Evolutionary conservation across 2,888 invertebrate genomes (phyloP).

Genomic region (Allophyes oxyacanthae): DNA sequence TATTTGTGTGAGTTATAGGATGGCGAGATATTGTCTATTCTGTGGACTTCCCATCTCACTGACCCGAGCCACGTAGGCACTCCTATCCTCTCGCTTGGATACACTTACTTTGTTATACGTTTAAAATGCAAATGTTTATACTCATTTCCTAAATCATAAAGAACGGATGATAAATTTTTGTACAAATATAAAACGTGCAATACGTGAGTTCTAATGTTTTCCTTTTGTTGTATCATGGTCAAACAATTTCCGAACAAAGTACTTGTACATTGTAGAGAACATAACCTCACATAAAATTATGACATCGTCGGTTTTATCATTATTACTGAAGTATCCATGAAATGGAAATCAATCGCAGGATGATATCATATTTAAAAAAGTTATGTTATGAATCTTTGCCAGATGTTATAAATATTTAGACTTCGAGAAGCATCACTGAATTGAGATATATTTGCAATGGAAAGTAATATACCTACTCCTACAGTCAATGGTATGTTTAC

Average conservation of each 20-base stretch:
- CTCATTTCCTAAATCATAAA: slow-evolving; percentile 43
- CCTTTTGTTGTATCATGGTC: slow-evolving; percentile 13
- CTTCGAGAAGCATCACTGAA: slow-evolving; percentile 2
- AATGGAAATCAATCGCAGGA: neutral
- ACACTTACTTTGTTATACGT: slow-evolving; percentile 19
- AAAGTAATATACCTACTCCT: neutral
- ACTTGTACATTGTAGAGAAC: too few species aligned
- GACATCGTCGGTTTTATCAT: neutral
- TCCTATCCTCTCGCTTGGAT: slow-evolving; percentile 24
- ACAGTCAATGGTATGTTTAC: slow-evolving; percentile 1
- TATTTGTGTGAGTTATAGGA: slow-evolving; percentile 10
- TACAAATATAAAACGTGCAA: slow-evolving; percentile 15
- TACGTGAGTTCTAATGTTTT: neutral
- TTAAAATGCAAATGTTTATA: slow-evolving; percentile 30
- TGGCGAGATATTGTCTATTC: slow-evolving; percentile 6
- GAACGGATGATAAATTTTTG: slow-evolving; percentile 18
- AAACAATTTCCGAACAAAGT: slow-evolving; percentile 6
- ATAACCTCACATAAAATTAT: neutral
- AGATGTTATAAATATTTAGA: neutral
- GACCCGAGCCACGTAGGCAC: slow-evolving; percentile 26
- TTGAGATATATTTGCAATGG: neutral
- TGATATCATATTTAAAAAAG: neutral
- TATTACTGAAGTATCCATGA: slow-evolving; percentile 17
- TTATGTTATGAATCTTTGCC: neutral
- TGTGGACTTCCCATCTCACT: slow-evolving; percentile 14